Percentiles rank a stretch among this genome's conserved stretches.
These are phyloP conservation scores for Dermochelys coriacea DNA, from an alignment of 2,797 vertebrate genomes.

Conservation along the genomic window DNA sequence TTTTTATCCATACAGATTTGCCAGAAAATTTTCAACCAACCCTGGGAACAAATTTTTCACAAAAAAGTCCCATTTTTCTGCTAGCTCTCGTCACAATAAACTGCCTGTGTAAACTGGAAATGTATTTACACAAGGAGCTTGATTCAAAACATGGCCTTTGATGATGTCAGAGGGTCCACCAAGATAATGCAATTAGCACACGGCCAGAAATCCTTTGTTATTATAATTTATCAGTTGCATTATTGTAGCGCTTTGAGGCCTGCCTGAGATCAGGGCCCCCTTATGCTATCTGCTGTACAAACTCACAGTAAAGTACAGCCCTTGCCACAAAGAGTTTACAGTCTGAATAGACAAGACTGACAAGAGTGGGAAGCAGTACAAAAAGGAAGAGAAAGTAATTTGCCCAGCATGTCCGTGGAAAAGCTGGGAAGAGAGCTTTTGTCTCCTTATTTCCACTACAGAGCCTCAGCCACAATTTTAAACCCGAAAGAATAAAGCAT, in stretches of 20 bases:
- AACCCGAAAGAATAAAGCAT: slow-evolving; percentile 80
- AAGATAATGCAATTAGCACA: background rate
- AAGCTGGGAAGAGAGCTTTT: background rate
- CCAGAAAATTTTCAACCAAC: background rate
- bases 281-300: accelerated
- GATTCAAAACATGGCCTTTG: background rate
- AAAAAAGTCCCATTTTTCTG: background rate
- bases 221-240: background rate
- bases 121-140: background rate
- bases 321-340: background rate
- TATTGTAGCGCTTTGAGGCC: background rate
- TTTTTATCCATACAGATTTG: background rate
- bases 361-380: accelerated
- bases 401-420: background rate
- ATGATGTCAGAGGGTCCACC: background rate
- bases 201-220: background rate
- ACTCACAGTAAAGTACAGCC: background rate
- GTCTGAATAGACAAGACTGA: accelerated
- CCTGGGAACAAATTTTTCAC: background rate
- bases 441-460: background rate
- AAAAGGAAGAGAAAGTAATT: background rate
- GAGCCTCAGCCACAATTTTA: slow-evolving; percentile 65
- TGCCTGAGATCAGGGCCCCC: background rate
- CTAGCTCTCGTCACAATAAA: background rate
- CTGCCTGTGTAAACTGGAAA: background rate